phyloP scores from a whole-genome alignment of 2,113 vertebrate species.

The Syrrhaptes paradoxus region DNA sequence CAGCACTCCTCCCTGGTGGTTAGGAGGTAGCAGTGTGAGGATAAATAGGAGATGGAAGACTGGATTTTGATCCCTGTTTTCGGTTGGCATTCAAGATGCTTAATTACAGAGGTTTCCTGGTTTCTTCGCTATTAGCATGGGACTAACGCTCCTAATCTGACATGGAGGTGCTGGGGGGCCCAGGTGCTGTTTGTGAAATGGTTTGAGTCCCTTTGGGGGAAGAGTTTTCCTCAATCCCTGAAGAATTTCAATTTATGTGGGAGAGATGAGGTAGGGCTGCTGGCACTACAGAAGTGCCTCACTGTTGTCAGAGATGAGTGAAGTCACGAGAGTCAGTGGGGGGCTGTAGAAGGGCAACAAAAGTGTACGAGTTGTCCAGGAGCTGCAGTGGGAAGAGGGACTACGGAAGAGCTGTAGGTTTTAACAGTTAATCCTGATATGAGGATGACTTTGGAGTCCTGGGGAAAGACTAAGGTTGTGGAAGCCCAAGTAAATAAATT shows the following conservation, averaged over 20 bases:
- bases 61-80: not conserved
- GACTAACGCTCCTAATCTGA: not conserved
- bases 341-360: not conserved
- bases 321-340: no score
- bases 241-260: not conserved
- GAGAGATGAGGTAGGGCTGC: not conserved
- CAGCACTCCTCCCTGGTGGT: not conserved
- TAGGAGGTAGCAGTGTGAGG: not conserved
- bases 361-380: not conserved
- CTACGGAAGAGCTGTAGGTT: not conserved
- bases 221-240: not conserved
- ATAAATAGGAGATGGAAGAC: not conserved
- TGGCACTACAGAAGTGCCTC: not conserved
- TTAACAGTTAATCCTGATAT: not conserved
- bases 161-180: not conserved
- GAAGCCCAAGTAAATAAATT: not conserved
- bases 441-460: not conserved
- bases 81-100: not conserved
- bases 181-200: not conserved
- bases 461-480: not conserved
- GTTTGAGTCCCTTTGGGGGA: not conserved
- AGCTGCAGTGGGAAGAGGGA: not conserved
- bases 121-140: not conserved
- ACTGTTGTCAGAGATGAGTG: not conserved
- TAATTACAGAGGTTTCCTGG: not conserved